Evolutionary conservation across 2,797 vertebrate species (phyloP), one percentile per base, ranked within the genome.

Genomic region (Hippocampus kuda): DNA sequence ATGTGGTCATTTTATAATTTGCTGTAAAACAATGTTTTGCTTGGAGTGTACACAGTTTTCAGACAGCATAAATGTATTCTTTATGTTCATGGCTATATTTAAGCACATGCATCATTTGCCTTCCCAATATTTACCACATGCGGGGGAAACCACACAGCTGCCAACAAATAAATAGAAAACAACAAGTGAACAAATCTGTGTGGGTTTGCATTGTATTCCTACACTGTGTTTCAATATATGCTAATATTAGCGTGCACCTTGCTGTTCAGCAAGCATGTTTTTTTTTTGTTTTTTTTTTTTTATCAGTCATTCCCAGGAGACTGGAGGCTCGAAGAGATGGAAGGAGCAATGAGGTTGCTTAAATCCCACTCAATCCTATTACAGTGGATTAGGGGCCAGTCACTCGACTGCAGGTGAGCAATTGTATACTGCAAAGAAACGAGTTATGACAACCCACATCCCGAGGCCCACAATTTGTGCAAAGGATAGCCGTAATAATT

Each of bases 301-400:
- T 91, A 91, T 92, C 89, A 86, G 87, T 66, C 75, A 68, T 79
- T 84, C 84, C 87, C 90, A 90, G 90, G 85, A 90, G 88, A 82
- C 82, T 75, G 12, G 76, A 79, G 86, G 86, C 81, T 79, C 63
- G 70, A 73, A 76, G 83, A 87, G 78, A 88, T 87, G 81, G 86
- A 85, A 80, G 82, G 79, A 88, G 86, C 83, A 86, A 86, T 86
- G 82, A 83, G 87, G 87, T 88, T 86, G 83, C 87, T 87, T 86
- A 91, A 91, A 91, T 90, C 88, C 89, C 84, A 88, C 89, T 84
- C 89, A 91, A 92, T 92, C 91, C 90, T 92, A 91, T 92, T 92
- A 92, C 83, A 79, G 76, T 84, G 89, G 90, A 92, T 91, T 91
- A 91, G 83, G 83, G 79, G 79, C 77, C 70, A 71, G 78, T 79